These are phyloP conservation scores for Acrocera orbiculus DNA, from an alignment of 2,888 invertebrate genomes.

Conservation along the genomic window DNA sequence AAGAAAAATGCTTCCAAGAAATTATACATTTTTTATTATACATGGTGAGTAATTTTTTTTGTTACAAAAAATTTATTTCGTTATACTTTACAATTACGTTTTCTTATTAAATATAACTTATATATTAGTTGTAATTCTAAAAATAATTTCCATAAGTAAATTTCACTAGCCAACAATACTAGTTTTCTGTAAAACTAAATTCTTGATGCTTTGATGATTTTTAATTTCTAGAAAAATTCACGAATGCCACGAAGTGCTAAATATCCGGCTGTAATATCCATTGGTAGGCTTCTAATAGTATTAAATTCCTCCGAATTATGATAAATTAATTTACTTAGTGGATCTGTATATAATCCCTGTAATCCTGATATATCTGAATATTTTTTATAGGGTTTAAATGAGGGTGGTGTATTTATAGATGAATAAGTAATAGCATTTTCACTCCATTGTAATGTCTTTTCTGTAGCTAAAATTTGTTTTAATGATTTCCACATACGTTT, in stretches of 20 bases:
- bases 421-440: slow-evolving; percentile 63
- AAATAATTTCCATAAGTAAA: no score
- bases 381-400: slow-evolving; percentile 79
- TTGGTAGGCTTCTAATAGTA: slow-evolving; percentile 68
- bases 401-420: slow-evolving; percentile 78
- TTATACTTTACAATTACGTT: no score
- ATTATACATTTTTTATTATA: no score
- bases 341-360: slow-evolving; percentile 74
- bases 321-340: slow-evolving; percentile 73
- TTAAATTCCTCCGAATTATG: slow-evolving; percentile 76
- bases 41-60: no score
- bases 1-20: no score
- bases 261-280: slow-evolving; percentile 84
- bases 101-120: no score
- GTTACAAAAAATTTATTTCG: no score
- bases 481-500: slow-evolving; percentile 75
- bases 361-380: slow-evolving; percentile 87
- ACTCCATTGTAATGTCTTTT: slow-evolving; percentile 61
- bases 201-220: no score
- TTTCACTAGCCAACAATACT: no score
- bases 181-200: no score
- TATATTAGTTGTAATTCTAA: no score
- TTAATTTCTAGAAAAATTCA: no score
- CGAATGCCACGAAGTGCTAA: slow-evolving; percentile 70
- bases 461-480: slow-evolving; percentile 72